phyloP scores from a whole-genome alignment of 2,113 vertebrate species.

The Platycercus adscitus region DNA sequence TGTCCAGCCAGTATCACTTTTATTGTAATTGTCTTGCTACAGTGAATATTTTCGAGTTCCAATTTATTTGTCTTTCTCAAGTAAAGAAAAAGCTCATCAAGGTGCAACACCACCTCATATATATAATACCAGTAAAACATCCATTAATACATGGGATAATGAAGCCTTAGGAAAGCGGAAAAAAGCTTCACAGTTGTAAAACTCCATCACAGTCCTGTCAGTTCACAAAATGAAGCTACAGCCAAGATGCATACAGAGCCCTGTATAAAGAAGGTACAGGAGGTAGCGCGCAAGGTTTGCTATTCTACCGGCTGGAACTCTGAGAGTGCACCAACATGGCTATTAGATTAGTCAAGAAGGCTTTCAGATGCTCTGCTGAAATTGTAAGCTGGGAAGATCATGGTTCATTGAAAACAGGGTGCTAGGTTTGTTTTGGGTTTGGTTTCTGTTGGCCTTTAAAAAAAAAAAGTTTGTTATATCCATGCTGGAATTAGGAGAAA shows the following conservation, averaged over 20 bases:
- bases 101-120: not conserved
- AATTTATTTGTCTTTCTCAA: not conserved
- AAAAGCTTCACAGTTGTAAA: not conserved
- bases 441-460: not conserved
- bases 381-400: not conserved
- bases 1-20: not conserved
- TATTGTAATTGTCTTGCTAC: accelerated
- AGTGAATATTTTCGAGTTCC: accelerated
- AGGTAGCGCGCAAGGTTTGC: not conserved
- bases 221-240: not conserved
- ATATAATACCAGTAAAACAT: not conserved
- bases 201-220: not conserved
- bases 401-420: accelerated
- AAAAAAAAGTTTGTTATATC: not conserved
- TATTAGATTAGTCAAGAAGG: not conserved
- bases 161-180: not conserved
- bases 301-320: not conserved
- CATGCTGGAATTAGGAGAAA: no score
- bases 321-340: not conserved
- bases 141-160: not conserved
- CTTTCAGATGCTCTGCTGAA: not conserved
- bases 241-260: not conserved
- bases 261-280: not conserved
- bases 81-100: not conserved
- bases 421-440: not conserved